A percentile compares a stretch with the other conserved stretches of the same genome.
Conservation (phyloP, 2,797 vertebrate species). For the Semotilus atromaculatus region DNA sequence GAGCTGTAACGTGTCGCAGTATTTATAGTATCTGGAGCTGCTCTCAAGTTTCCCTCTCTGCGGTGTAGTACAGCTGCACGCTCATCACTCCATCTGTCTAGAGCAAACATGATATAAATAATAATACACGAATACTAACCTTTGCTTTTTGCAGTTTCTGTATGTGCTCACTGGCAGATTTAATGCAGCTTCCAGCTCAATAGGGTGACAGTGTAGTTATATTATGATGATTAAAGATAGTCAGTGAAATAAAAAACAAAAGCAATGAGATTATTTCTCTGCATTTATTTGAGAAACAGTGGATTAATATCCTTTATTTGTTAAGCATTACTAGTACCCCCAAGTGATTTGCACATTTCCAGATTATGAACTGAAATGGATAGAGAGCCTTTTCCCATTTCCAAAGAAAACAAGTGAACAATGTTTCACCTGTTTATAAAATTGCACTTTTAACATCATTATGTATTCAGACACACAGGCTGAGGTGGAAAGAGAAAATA, state of each 20-base stretch:
- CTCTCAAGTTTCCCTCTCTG: slow-evolving; percentile 26
- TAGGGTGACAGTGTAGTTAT: not conserved
- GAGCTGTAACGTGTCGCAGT: slow-evolving; percentile 20
- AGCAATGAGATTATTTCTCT: not conserved
- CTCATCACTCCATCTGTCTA: slow-evolving; percentile 21
- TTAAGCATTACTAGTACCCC: not conserved
- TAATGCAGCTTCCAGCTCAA: slow-evolving; percentile 14
- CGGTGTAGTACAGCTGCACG: slow-evolving; percentile 8
- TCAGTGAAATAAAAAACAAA: not conserved
- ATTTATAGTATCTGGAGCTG: slow-evolving; percentile 44
- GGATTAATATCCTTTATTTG: not conserved
- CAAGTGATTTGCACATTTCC: not conserved
- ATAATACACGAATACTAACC: not conserved
- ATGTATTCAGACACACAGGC: not conserved
- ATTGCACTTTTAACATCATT: slow-evolving; percentile 1
- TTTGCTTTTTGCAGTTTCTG: slow-evolving; percentile 7
- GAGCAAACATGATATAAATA: slow-evolving; percentile 21
- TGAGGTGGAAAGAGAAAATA: not conserved
- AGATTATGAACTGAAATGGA: not conserved
- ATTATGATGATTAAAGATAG: not conserved
- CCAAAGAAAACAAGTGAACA: not conserved
- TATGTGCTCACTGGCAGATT: not conserved
- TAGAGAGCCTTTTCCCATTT: not conserved
- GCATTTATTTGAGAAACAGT: not conserved
- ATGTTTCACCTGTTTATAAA: slow-evolving; percentile 9